These are phyloP conservation scores for Danionella dracula DNA, from an alignment of 2,797 vertebrate genomes.

Conservation along the genomic window DNA sequence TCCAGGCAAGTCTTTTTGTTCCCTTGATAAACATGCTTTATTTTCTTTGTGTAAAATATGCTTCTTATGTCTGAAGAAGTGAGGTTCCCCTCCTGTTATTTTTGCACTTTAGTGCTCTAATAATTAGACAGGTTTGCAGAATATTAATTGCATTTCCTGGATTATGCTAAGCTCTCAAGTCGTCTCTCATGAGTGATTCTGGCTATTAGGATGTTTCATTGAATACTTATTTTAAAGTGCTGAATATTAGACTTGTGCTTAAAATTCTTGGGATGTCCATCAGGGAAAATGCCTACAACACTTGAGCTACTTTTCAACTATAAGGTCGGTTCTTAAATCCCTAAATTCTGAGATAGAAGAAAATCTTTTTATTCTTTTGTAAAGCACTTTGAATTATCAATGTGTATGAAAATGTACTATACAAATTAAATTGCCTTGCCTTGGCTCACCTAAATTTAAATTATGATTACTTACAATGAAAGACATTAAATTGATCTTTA, in stretches of 20 bases:
- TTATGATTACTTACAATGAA: no score
- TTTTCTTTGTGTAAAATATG: background rate
- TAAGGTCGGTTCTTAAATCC: background rate
- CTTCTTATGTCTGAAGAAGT: background rate
- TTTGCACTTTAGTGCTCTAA: conserved; percentile 44
- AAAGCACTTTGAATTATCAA: no score
- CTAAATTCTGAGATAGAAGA: no score
- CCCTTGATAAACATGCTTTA: background rate
- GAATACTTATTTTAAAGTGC: conserved; percentile 27
- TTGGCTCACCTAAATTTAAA: no score
- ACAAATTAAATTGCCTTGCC: no score
- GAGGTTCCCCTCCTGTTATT: conserved; percentile 32
- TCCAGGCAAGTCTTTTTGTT: background rate
- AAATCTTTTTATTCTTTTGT: no score
- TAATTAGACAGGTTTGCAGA: conserved; percentile 40
- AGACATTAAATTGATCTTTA: no score
- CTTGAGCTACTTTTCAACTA: background rate
- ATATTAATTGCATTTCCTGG: conserved; percentile 52
- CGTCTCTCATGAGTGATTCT: conserved; percentile 31
- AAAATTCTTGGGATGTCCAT: background rate
- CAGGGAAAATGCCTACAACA: background rate
- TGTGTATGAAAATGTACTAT: no score
- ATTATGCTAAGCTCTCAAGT: conserved; percentile 47
- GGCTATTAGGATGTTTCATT: conserved; percentile 40
- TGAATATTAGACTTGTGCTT: conserved; percentile 29